Evolutionary conservation across 2,797 vertebrate species (phyloP), one percentile per base, ranked within the genome.

Genomic region (Poeciliopsis gracilis): DNA sequence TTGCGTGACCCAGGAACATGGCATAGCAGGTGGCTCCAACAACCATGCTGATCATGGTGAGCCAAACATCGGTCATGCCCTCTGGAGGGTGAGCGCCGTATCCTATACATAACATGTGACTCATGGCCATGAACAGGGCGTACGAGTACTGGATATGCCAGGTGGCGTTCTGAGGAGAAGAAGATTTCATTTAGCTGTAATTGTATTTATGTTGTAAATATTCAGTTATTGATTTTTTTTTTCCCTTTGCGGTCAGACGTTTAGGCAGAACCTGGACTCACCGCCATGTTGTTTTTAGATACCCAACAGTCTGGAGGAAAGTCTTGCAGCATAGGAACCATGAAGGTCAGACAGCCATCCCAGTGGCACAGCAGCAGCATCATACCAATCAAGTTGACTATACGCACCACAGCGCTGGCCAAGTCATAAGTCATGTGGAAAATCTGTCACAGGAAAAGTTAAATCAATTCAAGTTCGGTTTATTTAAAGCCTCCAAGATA

Each of bases 391-490:
- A 99, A 92, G 92, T 99, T 99, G 85, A 97, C 90, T 78, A 99
- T 98, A 41, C 97, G 96, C 93, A 99, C 94, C 84, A 97, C 97
- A 0, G 98, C 98, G 0, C 97, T 98, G 78, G 98, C 98, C 92
- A 99, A 94, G 87, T 99, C 98, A 4, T 98, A 99, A 0, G 97
- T 99, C 97, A 98, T 98, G 89, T 99, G 97, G 93, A 97, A 99
- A 78, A 99, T 98, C 97, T 98, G 92, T 1, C 12, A 73, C 33
- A 73, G 38, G 77, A 15, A 55, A 75, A 76, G 16, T 61, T 57
- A 23, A 11, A 72, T 16, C 7, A 41, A 11, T 67, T 67, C 20
- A 25, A 25, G 25, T 43, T 45, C 67, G 28, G 25, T n/a, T 70
- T 45, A 45, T 70, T 38, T 25, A 25, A 41, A 23, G 20, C 4